Conservation (phyloP, 2,888 invertebrate species). For the Chesias legatella region DNA sequence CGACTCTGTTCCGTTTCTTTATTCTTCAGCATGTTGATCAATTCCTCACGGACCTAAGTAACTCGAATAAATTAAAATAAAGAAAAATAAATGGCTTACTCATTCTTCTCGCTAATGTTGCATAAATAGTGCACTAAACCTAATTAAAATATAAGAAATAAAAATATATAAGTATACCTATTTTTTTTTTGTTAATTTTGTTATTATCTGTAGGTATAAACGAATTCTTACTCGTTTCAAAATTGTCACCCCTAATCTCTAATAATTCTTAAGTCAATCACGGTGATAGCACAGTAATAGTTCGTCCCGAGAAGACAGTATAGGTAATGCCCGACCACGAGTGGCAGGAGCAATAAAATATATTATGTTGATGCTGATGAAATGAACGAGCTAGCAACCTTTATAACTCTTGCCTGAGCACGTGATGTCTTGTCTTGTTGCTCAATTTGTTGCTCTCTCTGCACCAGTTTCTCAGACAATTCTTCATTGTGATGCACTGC, state of each 20-base stretch:
- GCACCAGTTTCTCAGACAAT: conserved; percentile 65
- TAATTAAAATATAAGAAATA: too few relatives aligned
- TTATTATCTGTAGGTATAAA: too few relatives aligned
- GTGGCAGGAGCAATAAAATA: too few relatives aligned
- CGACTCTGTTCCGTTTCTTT: conserved; percentile 77
- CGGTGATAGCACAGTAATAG: too few relatives aligned
- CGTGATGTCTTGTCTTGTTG: conserved; percentile 81
- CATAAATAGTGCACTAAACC: conserved; percentile 2
- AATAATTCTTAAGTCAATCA: too few relatives aligned
- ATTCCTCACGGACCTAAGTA: conserved; percentile 78
- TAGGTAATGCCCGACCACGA: neutral
- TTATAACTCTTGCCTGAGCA: conserved; percentile 82
- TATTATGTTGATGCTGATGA: too few relatives aligned
- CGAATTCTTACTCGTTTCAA: too few relatives aligned
- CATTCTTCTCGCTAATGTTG: neutral
- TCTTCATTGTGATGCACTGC: conserved; percentile 69
- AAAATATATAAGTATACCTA: too few relatives aligned
- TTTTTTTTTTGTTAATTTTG: too few relatives aligned
- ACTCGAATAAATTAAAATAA: conserved; percentile 21
- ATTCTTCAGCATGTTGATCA: conserved; percentile 80
- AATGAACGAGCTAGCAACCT: conserved; percentile 54
- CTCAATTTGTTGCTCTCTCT: conserved; percentile 80
- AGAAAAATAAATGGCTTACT: conserved; percentile 8
- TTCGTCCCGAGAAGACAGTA: too few relatives aligned
- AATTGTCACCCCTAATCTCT: too few relatives aligned